Base-by-base conservation (phyloP, 2,113 vertebrate genomes). In the Protobothrops mucrosquamatus region DNA sequence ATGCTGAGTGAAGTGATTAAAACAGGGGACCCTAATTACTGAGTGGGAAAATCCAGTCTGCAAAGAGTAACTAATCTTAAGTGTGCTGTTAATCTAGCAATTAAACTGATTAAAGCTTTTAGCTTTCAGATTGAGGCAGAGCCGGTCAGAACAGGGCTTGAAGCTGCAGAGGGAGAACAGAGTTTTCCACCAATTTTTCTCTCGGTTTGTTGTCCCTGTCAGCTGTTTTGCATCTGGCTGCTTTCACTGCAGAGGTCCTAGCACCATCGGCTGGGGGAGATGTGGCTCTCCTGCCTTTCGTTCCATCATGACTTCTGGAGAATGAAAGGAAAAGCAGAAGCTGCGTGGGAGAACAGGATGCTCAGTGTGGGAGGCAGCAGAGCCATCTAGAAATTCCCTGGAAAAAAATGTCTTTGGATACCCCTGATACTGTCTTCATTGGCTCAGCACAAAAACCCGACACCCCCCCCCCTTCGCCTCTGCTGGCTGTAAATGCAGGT, bases 1-100 rank as follows among this genome's bases (percentile, higher is more conserved):
- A 20, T 29, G 69, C 43, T 85, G 59, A 88, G 54, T 81, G 55
- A 54, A 81, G 61, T 52, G 89, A 87, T 93, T 87, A 93, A 90
- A 61, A 34, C 74, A 61, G 15, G 74, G 55, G 26, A 81, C 20
- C 46, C 88, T 86, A 90, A 86, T 90, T 59, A 54, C 15, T 26
- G 55, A 61, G n/a, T 43, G 55, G 56, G 74, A 15, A 89, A 93
- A 85, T 24, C 92, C 52, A 34, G 29, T 26, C 43, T 59, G 43
- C 18, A 89, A 59, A 10, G 55, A 55, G 87, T 26, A 46, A 89
- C 48, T 57, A 85, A 93, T 86, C 89, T 51, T 59, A 43, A 61
- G 55, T 51, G 26, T 86, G 69, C 48, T 24, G 57, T 90, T 88
- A 69, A 88, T 92, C n/a, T 57, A 43, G 29, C 55, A 52, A 69